Percentiles rank a stretch among this genome's conserved stretches.
phyloP scores from a whole-genome alignment of 2,888 invertebrate species.

The Lithophane ornitopus region DNA sequence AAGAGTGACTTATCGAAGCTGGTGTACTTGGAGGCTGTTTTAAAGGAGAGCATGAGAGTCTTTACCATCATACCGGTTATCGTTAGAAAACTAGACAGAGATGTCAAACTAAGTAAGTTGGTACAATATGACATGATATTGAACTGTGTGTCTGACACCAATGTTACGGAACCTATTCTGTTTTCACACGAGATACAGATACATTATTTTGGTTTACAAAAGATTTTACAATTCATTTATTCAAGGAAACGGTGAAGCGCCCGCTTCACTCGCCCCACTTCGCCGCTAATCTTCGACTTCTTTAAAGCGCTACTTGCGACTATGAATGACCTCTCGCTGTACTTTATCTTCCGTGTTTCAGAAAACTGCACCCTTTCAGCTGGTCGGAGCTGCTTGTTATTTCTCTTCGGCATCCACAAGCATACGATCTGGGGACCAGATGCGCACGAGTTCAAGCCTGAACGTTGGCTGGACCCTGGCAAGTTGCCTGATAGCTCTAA shows the following conservation, averaged over 20 bases:
- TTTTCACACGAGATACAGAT: too few species aligned
- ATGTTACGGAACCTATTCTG: too few species aligned
- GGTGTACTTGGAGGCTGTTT: slow-evolving; percentile 80
- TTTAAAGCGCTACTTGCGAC: too few species aligned
- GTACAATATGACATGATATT: too few species aligned
- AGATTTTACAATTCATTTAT: too few species aligned
- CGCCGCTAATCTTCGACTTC: too few species aligned
- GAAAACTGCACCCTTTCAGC: slow-evolving; percentile 78
- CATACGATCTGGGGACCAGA: slow-evolving; percentile 80
- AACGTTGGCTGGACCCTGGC: slow-evolving; percentile 77
- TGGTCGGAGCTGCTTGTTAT: slow-evolving; percentile 75
- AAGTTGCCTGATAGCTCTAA: slow-evolving; percentile 74
- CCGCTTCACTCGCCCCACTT: too few species aligned
- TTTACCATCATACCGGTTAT: slow-evolving; percentile 79
- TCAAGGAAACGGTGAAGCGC: too few species aligned
- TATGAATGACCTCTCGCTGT: not conserved
- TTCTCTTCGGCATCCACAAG: slow-evolving; percentile 76
- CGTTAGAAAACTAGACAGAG: slow-evolving; percentile 75
- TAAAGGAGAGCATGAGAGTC: slow-evolving; percentile 82
- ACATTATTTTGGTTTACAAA: too few species aligned
- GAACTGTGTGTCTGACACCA: too few species aligned
- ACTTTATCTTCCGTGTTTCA: slow-evolving; percentile 52
- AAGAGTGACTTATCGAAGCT: slow-evolving; percentile 79
- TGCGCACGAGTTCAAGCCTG: slow-evolving; percentile 77
- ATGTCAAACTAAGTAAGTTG: slow-evolving; percentile 80